A percentile compares a stretch with the other conserved stretches of the same genome.
phyloP scores from a whole-genome alignment of 2,888 invertebrate genomes.

The Tortrix viridana region DNA sequence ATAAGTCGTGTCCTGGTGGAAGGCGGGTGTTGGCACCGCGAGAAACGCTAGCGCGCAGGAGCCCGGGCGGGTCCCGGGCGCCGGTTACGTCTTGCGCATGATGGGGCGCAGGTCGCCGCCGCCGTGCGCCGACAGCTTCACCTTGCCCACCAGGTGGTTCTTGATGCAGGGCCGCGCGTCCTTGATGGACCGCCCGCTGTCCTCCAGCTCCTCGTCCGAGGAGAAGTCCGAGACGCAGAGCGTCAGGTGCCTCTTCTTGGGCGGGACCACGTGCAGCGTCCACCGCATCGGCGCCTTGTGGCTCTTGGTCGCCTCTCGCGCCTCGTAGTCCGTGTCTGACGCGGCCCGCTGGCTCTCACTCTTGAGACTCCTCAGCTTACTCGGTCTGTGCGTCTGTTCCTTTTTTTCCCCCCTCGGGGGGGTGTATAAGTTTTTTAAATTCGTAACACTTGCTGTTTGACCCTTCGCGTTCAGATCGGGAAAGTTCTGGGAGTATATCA shows the following conservation, averaged over 20 bases:
- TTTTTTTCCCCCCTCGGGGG: constrained; percentile 83
- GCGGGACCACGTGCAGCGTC: constrained; percentile 68
- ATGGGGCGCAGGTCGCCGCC: constrained; percentile 75
- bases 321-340: constrained; percentile 76
- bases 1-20: neutral
- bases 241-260: constrained; percentile 73
- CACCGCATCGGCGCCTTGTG: constrained; percentile 71
- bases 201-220: constrained; percentile 70
- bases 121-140: constrained; percentile 74
- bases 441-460: constrained; percentile 70
- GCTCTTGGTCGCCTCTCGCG: constrained; percentile 53
- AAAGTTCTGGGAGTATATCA: constrained; percentile 79
- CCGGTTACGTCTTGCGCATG: constrained; percentile 68
- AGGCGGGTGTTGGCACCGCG: neutral
- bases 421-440: constrained; percentile 83
- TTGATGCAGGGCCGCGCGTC: constrained; percentile 67
- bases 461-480: constrained; percentile 68
- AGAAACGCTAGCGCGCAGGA: too few relatives aligned
- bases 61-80: neutral
- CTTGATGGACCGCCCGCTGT: constrained; percentile 59
- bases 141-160: constrained; percentile 59
- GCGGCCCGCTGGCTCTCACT: constrained; percentile 67
- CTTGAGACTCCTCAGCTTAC: constrained; percentile 63
- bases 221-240: constrained; percentile 73
- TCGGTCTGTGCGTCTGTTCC: constrained; percentile 65